phyloP scores from a whole-genome alignment of 2,797 vertebrate species.

The Paramormyrops hopkinsi region DNA sequence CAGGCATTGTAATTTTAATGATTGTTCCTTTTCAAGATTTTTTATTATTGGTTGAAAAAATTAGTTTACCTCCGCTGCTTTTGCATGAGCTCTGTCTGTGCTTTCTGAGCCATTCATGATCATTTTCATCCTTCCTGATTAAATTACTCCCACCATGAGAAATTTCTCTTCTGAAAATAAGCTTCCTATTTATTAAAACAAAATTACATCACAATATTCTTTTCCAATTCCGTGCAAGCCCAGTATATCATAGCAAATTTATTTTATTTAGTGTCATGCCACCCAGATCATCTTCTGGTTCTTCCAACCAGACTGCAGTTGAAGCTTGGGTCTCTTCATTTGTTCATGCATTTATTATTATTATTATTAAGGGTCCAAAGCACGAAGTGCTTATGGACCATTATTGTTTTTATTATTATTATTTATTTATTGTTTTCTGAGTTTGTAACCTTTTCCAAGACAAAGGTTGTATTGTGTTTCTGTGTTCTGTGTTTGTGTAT shows the following conservation, averaged over 20 bases:
- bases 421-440: not conserved
- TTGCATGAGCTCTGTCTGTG: not conserved
- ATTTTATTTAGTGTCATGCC: not conserved
- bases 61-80: not conserved
- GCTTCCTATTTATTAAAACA: not conserved
- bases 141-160: not conserved
- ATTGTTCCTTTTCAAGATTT: not conserved
- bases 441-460: not conserved
- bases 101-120: not conserved
- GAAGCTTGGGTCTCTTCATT: not conserved
- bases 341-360: not conserved
- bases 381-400: no score
- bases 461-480: not conserved
- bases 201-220: not conserved
- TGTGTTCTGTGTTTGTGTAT: not conserved
- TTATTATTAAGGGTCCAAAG: no score
- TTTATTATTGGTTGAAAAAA: not conserved
- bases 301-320: not conserved
- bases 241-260: not conserved
- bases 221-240: not conserved
- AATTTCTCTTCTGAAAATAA: not conserved
- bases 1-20: not conserved
- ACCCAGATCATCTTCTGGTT: not conserved
- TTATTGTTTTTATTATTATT: not conserved
- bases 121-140: not conserved